Evolutionary conservation across 2,797 vertebrate species (phyloP), one percentile per base, ranked within the genome.

Genomic region (Spinibarbus caldwelli): DNA sequence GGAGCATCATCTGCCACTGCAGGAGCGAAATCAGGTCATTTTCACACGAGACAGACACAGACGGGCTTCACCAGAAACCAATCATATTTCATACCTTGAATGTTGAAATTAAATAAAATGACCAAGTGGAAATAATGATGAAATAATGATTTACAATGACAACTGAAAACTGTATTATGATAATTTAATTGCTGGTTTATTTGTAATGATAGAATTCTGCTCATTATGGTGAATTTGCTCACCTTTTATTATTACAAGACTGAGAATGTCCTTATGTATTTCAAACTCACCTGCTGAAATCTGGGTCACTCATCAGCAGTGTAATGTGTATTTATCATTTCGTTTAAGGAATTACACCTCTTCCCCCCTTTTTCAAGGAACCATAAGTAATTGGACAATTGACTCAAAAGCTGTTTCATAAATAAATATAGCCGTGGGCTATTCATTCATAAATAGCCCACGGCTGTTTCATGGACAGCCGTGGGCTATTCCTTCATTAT

Each of bases 1-100:
- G 83, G 54, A 62, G 73, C 41, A 75, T 82, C 45, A 73, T 73
- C 76, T 64, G 21, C 38, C 34, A 72, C 68, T 31, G 54, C 67
- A 66, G 59, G 62, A 38, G 41, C 47, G 19, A 8, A 82, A 82
- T 26, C 31, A 36, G 75, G 19, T 67, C 72, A 82, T 54, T 26
- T 57, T 31, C 15, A 66, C 57, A 34, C n/a, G 1, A 34, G 66
- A 80, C 36, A 2, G 41, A 43, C 0, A 29, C 23, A 52, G 19
- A 36, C 52, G 17, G n/a, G 21, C 45, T 54, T 47, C 26, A 34
- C 29, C 14, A 66, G 26, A 34, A 31, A 66, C 62, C 17, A 36
- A 21, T 36, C 31, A 67, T 67, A 36, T 64, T 64, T 64, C 59
- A 64, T 31, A 64, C 26, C 12, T 64, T 15, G 14, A 64, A 38